Conservation (phyloP, 2,113 vertebrate genomes). For the Deroptyus accipitrinus region DNA sequence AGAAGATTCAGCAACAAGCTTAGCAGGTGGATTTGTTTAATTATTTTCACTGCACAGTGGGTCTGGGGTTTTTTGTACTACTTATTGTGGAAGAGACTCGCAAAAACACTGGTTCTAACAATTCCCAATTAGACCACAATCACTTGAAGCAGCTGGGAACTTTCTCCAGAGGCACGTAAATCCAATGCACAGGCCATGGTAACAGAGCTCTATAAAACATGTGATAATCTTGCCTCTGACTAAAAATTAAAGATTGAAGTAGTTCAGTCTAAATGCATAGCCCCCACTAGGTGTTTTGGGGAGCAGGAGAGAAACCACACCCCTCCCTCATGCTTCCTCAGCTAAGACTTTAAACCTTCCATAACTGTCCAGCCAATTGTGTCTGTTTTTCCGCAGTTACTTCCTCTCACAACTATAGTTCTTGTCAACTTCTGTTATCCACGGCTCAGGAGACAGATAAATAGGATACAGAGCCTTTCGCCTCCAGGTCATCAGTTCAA, state of each 20-base stretch:
- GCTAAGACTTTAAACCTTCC: constrained; percentile 7
- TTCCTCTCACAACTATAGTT: constrained; percentile 29
- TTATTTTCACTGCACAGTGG: not conserved
- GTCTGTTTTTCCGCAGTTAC: not conserved
- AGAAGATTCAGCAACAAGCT: not conserved
- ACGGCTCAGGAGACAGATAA: constrained; percentile 53
- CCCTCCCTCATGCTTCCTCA: not conserved
- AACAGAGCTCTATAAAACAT: not conserved
- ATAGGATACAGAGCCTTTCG: constrained; percentile 54
- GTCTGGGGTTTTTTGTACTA: not conserved
- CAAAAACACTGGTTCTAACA: not conserved
- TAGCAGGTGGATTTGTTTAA: not conserved
- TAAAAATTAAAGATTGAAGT: not conserved
- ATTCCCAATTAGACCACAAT: not conserved
- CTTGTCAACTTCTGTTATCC: constrained; percentile 59
- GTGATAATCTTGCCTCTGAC: not conserved
- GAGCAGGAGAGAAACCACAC: not conserved
- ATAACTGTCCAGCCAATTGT: not conserved
- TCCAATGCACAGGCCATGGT: not conserved
- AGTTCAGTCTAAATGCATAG: not conserved
- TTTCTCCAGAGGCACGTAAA: not conserved
- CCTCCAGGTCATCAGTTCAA: constrained; percentile 52
- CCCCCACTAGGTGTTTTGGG: not conserved
- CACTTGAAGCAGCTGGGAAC: not conserved
- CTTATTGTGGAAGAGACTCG: not conserved